Evolutionary conservation across 1,140 invertebrate species (phyloP), one percentile per base, ranked within the genome.

Genomic region (Trigoniulus corallinus): DNA sequence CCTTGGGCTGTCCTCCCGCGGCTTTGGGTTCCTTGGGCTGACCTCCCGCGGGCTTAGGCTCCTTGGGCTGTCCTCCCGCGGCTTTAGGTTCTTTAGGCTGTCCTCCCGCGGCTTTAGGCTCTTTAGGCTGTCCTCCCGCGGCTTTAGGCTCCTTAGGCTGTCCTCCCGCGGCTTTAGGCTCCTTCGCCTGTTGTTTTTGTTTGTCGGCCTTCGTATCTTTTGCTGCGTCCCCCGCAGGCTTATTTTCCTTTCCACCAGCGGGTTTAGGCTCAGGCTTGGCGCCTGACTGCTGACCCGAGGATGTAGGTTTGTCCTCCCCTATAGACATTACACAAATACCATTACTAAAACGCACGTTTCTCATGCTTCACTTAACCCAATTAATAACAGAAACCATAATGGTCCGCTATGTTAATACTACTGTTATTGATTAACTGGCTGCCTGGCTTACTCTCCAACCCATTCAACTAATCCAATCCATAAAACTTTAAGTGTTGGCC

Each of bases 1-100:
- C 82, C 40, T 78, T 70, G 48, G 82, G 83, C 56, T 71, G 71
- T 41, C 65, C 24, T 25, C 4, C 2, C 20, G 26, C 34, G 23
- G 41, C 23, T 15, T 47, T 39, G 46, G 58, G 59, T 51, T 59
- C 58, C 20, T 41, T 48, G 51, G 63, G 66, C 55, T 74, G 74
- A 0, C 68, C 60, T 74, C 1, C 71, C 59, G 20, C 53, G 41
- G 69, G 57, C 59, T 79, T 77, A 2, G 69, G 63, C 41, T 26
- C 24, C 34, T 53, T 54, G 24, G 66, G 55, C 42, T 64, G 58
- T 47, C 67, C 56, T 54, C 73, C 46, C 12, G 46, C 46, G 7
- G 21, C 7, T 20, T 47, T 7, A 7, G 7, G 4, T 22, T 13
- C 10, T 23, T 27, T 13, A 15, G 46, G 25, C 20, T 13, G 46